Conservation (phyloP, 2,888 invertebrate species). For the Tiphia femorata region DNA sequence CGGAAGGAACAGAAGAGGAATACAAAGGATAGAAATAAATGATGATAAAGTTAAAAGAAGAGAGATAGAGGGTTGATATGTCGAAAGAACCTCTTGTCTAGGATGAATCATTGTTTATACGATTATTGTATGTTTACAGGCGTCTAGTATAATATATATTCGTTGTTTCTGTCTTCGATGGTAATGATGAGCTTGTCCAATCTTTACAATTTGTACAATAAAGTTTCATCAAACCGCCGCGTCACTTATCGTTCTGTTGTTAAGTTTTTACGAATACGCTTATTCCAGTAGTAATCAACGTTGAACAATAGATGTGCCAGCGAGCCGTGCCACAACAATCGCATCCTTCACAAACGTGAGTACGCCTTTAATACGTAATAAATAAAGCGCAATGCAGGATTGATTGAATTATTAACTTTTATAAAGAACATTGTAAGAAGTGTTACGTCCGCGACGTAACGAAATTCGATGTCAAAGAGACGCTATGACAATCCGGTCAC, state of each 20-base stretch:
- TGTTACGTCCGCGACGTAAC: too few species aligned
- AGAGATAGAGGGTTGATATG: background rate
- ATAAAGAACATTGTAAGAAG: background rate
- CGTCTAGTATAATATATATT: slow-evolving; percentile 29
- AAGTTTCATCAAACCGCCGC: slow-evolving; percentile 28
- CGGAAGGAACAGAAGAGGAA: too few species aligned
- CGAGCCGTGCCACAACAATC: too few species aligned
- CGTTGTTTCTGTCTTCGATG: slow-evolving; percentile 27
- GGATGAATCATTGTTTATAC: slow-evolving; percentile 15
- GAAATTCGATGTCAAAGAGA: too few species aligned
- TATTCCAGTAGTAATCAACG: too few species aligned
- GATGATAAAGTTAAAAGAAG: background rate
- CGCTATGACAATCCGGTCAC: too few species aligned
- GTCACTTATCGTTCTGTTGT: too few species aligned
- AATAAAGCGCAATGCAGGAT: slow-evolving; percentile 17
- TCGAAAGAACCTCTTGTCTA: background rate
- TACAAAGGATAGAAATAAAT: too few species aligned
- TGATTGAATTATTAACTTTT: background rate
- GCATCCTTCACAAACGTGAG: slow-evolving; percentile 10
- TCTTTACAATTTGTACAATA: slow-evolving; percentile 43
- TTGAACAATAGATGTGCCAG: background rate
- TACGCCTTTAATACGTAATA: slow-evolving; percentile 29
- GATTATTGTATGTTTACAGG: too few species aligned
- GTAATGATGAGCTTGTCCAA: slow-evolving; percentile 31
- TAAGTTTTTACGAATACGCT: too few species aligned